Percentiles rank a stretch among this genome's conserved stretches.
Evolutionary conservation across 2,113 vertebrate species (phyloP).

Genomic region (Isichthys henryi): DNA sequence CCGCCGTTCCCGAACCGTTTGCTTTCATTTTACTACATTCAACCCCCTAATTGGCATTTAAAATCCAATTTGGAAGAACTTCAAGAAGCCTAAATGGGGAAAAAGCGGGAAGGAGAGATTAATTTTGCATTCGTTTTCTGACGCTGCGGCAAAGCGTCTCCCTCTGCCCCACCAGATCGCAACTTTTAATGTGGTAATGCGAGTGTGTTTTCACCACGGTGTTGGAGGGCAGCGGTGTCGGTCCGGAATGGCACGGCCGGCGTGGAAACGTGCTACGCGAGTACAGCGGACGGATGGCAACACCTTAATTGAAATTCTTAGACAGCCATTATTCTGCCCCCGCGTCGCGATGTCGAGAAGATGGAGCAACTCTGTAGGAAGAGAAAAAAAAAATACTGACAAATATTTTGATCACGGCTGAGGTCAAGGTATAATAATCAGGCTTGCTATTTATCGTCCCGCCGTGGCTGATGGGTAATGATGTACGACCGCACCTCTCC

Average conservation of each 20-base stretch:
- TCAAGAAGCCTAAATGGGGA: constrained; percentile 88
- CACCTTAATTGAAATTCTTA: constrained; percentile 22
- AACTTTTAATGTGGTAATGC: constrained; percentile 33
- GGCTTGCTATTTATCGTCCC: constrained; percentile 26
- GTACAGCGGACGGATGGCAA: neutral
- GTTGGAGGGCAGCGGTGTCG: neutral
- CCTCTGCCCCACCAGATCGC: constrained; percentile 9
- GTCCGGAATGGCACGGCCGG: neutral
- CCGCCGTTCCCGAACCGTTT: constrained; percentile 93
- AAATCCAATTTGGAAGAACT: constrained; percentile 99
- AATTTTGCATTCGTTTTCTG: constrained; percentile 39
- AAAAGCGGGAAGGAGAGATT: constrained; percentile 53
- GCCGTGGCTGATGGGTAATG: constrained; percentile 22
- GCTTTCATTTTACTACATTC: constrained; percentile 99
- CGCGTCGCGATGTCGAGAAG: neutral
- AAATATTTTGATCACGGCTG: constrained; percentile 18
- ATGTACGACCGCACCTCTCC: constrained; percentile 9
- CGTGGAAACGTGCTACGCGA: neutral
- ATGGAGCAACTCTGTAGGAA: neutral
- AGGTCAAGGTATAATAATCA: constrained; percentile 24
- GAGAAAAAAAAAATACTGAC: constrained; percentile 17
- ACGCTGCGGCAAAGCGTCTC: constrained; percentile 23
- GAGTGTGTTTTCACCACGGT: neutral
- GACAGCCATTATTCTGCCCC: neutral
- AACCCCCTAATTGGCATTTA: constrained; percentile 99